Conservation (phyloP, 92 coral and sea anemone genomes). For the Metridium senile region DNA sequence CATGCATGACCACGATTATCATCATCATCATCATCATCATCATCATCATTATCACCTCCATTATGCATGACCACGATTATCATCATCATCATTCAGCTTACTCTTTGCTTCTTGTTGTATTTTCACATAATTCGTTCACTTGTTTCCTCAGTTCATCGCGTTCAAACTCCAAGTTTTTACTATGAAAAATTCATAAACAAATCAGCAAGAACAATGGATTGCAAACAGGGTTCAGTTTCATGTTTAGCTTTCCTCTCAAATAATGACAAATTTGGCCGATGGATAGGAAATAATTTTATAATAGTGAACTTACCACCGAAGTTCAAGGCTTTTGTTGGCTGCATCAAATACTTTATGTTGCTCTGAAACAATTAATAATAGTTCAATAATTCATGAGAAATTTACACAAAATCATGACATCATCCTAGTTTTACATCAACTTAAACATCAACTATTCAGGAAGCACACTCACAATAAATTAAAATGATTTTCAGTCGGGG, state of each 20-base stretch:
- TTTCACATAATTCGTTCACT: conserved; percentile 74
- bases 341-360: neutral
- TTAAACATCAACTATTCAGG: too few relatives aligned
- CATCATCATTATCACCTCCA: neutral
- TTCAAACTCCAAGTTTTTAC: conserved; percentile 79
- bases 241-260: too few relatives aligned
- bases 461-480: too few relatives aligned
- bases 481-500: too few relatives aligned
- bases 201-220: too few relatives aligned
- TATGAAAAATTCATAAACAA: conserved; percentile 20
- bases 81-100: conserved; percentile 24
- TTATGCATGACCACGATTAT: neutral
- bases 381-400: too few relatives aligned
- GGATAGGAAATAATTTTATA: neutral
- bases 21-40: neutral
- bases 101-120: conserved; percentile 64
- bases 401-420: too few relatives aligned
- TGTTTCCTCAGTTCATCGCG: conserved; percentile 78
- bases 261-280: too few relatives aligned
- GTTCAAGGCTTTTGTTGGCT: neutral
- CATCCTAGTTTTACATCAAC: too few relatives aligned
- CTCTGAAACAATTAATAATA: neutral
- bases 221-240: too few relatives aligned
- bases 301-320: neutral
- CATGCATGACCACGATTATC: neutral